These are phyloP conservation scores for Drosophila baimaii DNA, from an alignment of 1,140 invertebrate genomes.

Conservation along the genomic window DNA sequence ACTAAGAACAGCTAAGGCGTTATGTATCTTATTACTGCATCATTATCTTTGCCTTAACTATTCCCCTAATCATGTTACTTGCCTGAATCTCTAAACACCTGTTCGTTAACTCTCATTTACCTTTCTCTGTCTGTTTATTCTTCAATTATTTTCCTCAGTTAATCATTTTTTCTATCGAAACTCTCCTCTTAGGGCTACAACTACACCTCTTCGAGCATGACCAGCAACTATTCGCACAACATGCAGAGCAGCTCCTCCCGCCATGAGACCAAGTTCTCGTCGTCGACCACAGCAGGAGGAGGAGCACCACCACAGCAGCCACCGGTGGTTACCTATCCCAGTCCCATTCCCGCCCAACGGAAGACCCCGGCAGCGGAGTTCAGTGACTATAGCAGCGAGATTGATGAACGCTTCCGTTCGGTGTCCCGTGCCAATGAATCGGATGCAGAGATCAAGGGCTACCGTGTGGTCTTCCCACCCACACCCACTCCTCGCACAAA, in stretches of 20 bases:
- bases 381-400: constrained; percentile 91
- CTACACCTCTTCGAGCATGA: constrained; percentile 67
- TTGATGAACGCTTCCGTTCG: constrained; percentile 87
- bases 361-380: constrained; percentile 89
- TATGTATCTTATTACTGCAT: too few species aligned
- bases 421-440: constrained; percentile 86
- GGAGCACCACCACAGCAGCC: constrained; percentile 56
- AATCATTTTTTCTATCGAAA: not conserved
- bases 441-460: constrained; percentile 85
- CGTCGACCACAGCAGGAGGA: constrained; percentile 51
- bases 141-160: too few species aligned
- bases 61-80: constrained; percentile 23
- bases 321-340: constrained; percentile 84
- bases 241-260: constrained; percentile 67
- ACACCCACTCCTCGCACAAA: constrained; percentile 85
- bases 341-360: constrained; percentile 85
- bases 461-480: constrained; percentile 86
- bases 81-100: constrained; percentile 42
- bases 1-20: too few species aligned
- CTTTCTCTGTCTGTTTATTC: not conserved
- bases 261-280: constrained; percentile 84
- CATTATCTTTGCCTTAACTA: too few species aligned
- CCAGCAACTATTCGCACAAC: constrained; percentile 80
- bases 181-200: constrained; percentile 64
- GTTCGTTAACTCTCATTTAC: constrained; percentile 25